Evolutionary conservation across 2,888 invertebrate species (phyloP).

Genomic region (Acanthoscelides obtectus): DNA sequence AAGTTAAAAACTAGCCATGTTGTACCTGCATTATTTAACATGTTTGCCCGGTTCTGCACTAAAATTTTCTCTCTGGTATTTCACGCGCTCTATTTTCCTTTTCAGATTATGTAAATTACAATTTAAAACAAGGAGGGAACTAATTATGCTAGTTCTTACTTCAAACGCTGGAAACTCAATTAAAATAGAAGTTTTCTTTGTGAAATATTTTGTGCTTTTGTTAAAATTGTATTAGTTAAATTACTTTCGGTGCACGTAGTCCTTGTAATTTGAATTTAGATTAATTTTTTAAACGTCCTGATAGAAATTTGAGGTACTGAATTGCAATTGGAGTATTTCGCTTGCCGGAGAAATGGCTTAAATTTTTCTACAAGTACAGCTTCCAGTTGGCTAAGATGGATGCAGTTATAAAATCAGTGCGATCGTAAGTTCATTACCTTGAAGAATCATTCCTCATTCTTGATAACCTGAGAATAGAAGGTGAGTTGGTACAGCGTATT

Average conservation of each 20-base stretch:
- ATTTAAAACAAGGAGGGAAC: not conserved
- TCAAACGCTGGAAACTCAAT: slow-evolving; percentile 3
- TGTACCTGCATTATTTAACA: not conserved
- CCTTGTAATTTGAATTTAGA: slow-evolving; percentile 1
- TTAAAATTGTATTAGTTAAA: slow-evolving; percentile 17
- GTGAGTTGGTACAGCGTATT: too few species aligned
- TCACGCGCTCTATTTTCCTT: not conserved
- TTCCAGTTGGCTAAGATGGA: too few species aligned
- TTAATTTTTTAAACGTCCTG: not conserved
- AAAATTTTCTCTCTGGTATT: not conserved
- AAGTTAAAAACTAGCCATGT: too few species aligned
- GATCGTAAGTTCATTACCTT: too few species aligned
- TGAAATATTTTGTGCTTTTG: slow-evolving; percentile 9
- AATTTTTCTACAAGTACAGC: not conserved
- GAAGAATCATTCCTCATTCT: too few species aligned
- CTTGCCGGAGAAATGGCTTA: not conserved
- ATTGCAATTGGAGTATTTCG: not conserved
- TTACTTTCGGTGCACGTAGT: slow-evolving; percentile 13
- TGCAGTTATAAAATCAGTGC: too few species aligned
- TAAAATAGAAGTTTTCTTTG: slow-evolving; percentile 12
- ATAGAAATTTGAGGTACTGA: not conserved
- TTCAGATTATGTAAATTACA: not conserved
- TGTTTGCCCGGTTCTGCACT: not conserved
- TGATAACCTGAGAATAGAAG: too few species aligned
- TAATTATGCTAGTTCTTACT: not conserved